Base-by-base conservation (phyloP, 2,888 invertebrate species). In the Nymphalis polychloros region DNA sequence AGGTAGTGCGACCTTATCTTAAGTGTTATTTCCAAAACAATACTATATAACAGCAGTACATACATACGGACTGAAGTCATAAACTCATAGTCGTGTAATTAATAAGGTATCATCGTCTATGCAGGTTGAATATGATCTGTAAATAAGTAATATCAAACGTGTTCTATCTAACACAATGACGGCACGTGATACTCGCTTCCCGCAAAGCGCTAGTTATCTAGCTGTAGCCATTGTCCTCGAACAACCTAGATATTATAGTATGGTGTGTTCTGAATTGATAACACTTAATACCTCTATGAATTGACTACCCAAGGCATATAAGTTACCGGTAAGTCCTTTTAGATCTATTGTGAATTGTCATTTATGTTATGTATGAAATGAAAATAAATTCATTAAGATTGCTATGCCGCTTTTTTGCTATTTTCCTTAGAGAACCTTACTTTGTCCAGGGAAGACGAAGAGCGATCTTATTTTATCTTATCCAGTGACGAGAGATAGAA, bases 241-340 rank as follows among this genome's bases (percentile, higher is more conserved):
- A 57, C 57, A 50, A 48, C 61, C 67, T 70, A 70, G 64, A 67
- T 67, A 67, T 46, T 59, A 64, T 50, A 35, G 59, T 63, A 69
- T 64, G 63, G 64, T 63, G 63, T 59, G 63, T 48, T 57, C 68
- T 68, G 71, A 65, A 68, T 69, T 69, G 70, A 65, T 71, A 69
- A 59, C 57, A 63, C 61, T 27, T 50, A 57, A 48, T 66, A 47
- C 47, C 60, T 46, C 60, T 47, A 53, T 61, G 53, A 60, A 60
- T 59, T 41, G 2, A 47, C 48, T 53, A 53, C 41, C n/a, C 20
- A 59, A 16, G 46, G 19, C 46, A 46, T 20, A 10, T 47, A 17
- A 23, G 19, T 23, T 59, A 46, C 20, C 8, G 16, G 27, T 19
- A 41, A 35, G 41, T 46, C 59, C 57, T 13, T 59, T 59, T 35